Base-by-base conservation (phyloP, 1,140 invertebrate species). In the Caerostris darwini region DNA sequence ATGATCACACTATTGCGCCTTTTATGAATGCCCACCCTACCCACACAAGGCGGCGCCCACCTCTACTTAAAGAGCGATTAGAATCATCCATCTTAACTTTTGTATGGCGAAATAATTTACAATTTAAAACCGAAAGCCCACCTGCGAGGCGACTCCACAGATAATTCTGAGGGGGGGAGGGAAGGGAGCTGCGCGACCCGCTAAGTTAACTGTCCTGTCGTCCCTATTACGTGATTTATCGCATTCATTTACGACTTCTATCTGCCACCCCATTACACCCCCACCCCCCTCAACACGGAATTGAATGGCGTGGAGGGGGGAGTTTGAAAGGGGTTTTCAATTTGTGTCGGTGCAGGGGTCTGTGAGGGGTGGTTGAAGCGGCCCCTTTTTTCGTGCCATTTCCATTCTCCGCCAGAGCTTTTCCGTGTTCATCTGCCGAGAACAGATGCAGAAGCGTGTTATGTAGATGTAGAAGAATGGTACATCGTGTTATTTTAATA, bases 191-290 rank as follows among this genome's bases (percentile, higher is more conserved):
- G 14, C n/a, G 10, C 58, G 7, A 61, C 88, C 67, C 19, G 7
- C 34, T 19, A 89, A 69, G 50, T 77, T 71, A 90, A 90, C 88
- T 71, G 12, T 50, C 50, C 88, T 59, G 88, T 90, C 88, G 58
- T 90, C 67, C 59, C 64, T 77, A 58, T 77, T 90, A 71, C 88
- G 88, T 90, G 88, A 90, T 90, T 90, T 90, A 90, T 90, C 88
- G 67, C 67, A 8, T 90, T 90, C 88, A 90, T 90, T 90, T 71
- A 57, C 67, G 59, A 53, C 7, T 12, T 57, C 53, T 14, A 56
- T 10, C 14, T 14, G 34, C 88, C 88, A 34, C 61, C 19, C 19
- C 82, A 34, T 53, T 67, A 6, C 61, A 50, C 58, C 14, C 19
- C 71, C 19, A 7, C 71, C 71, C 17, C 19, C 59, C 61, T 6